These are phyloP conservation scores for Eupithecia exiguata DNA, from an alignment of 2,888 invertebrate genomes.

Conservation along the genomic window DNA sequence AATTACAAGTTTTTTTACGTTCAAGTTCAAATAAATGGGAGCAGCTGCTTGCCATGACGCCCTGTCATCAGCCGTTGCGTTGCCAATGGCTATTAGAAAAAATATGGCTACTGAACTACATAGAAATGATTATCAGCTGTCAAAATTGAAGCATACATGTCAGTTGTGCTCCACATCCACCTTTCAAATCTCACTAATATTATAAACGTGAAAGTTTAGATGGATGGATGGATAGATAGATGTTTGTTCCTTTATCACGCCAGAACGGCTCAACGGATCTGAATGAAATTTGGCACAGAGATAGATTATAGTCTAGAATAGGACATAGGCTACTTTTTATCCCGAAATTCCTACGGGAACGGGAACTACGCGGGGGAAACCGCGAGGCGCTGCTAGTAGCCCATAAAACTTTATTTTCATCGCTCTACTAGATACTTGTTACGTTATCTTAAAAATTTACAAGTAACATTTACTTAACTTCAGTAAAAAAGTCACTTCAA, in stretches of 20 bases:
- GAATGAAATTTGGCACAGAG: no score
- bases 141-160: constrained; percentile 15
- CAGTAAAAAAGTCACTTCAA: neutral
- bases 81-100: constrained; percentile 47
- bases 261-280: no score
- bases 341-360: no score
- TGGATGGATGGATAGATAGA: no score
- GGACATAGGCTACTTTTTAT: no score
- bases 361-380: no score
- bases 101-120: constrained; percentile 33
- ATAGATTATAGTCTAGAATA: no score
- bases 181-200: no score
- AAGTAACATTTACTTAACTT: neutral
- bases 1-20: constrained; percentile 76
- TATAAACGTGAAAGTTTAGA: no score
- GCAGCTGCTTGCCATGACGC: constrained; percentile 65
- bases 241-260: no score
- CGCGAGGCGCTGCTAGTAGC: no score
- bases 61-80: constrained; percentile 43
- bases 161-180: neutral
- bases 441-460: neutral
- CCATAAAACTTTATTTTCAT: constrained; percentile 8
- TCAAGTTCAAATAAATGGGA: constrained; percentile 73
- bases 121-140: constrained; percentile 16
- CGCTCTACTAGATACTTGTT: neutral